phyloP scores from a whole-genome alignment of 2,888 invertebrate genomes.

The Leptinotarsa rubiginosa region DNA sequence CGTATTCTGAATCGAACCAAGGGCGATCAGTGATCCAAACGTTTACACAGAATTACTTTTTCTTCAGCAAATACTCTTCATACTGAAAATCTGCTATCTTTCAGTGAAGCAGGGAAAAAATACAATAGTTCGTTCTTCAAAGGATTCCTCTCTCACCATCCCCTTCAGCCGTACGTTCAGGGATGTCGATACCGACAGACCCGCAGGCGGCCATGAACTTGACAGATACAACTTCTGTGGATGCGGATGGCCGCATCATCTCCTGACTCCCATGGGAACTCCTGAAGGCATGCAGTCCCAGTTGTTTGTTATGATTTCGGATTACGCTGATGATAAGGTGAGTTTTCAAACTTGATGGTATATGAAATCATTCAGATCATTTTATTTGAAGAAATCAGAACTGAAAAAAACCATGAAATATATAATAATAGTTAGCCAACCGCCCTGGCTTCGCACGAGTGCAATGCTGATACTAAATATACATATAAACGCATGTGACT shows the following conservation, averaged over 20 bases:
- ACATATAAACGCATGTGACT: no score
- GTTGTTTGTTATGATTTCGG: constrained; percentile 83
- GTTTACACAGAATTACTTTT: no score
- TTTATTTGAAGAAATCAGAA: no score
- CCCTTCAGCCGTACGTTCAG: constrained; percentile 87
- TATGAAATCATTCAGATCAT: no score
- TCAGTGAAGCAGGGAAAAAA: constrained; percentile 77
- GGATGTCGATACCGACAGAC: constrained; percentile 73
- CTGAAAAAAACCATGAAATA: no score
- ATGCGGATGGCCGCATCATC: constrained; percentile 89
- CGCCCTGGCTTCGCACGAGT: no score
- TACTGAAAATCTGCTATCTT: constrained; percentile 19
- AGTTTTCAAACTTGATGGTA: constrained; percentile 34
- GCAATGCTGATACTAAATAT: no score
- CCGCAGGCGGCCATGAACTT: constrained; percentile 69
- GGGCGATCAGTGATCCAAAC: no score
- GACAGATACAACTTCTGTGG: constrained; percentile 84
- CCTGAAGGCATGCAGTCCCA: constrained; percentile 75
- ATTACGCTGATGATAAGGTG: constrained; percentile 77
- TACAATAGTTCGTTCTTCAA: constrained; percentile 74
- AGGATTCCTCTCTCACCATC: constrained; percentile 84
- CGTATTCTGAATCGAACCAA: no score
- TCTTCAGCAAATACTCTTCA: not conserved
- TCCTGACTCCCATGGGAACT: constrained; percentile 81
- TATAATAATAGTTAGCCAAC: no score